Percentiles rank a stretch among this genome's conserved stretches.
These are phyloP conservation scores for Eulemur albifrons DNA, from an alignment of 2,797 vertebrate species.

Conservation along the genomic window DNA sequence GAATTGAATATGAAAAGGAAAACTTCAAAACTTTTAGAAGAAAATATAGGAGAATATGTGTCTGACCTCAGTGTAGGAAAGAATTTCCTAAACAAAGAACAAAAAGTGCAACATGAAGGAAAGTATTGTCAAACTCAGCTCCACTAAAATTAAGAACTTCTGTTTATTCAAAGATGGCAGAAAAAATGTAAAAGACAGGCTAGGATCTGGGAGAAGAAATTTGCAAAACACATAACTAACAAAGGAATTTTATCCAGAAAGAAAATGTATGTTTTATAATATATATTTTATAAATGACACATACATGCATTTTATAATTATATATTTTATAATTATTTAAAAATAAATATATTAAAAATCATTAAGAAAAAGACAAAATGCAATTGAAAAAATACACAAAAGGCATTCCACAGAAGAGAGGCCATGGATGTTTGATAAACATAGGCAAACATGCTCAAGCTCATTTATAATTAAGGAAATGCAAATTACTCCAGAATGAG, in stretches of 20 bases:
- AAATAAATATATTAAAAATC: neutral
- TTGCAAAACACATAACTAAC: neutral
- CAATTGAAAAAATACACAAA: neutral
- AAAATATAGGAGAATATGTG: neutral
- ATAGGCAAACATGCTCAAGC: neutral
- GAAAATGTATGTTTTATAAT: neutral
- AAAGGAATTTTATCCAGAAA: neutral
- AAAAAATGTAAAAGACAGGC: neutral
- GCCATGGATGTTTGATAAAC: neutral
- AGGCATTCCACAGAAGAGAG: neutral
- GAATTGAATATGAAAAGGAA: neutral
- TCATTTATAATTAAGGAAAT: conserved; percentile 19
- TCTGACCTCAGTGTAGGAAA: neutral
- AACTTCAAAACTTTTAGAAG: neutral
- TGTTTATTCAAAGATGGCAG: neutral
- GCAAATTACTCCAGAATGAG: neutral
- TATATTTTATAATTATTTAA: no score
- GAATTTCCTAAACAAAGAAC: neutral
- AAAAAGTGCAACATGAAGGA: neutral
- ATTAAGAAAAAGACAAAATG: neutral
- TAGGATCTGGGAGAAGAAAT: neutral
- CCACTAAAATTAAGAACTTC: neutral
- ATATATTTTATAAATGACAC: neutral
- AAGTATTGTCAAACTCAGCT: neutral
- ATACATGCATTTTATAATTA: neutral